Base-by-base conservation (phyloP, 53 echinoderm and acorn worm genomes). In the Stichopus horrens region DNA sequence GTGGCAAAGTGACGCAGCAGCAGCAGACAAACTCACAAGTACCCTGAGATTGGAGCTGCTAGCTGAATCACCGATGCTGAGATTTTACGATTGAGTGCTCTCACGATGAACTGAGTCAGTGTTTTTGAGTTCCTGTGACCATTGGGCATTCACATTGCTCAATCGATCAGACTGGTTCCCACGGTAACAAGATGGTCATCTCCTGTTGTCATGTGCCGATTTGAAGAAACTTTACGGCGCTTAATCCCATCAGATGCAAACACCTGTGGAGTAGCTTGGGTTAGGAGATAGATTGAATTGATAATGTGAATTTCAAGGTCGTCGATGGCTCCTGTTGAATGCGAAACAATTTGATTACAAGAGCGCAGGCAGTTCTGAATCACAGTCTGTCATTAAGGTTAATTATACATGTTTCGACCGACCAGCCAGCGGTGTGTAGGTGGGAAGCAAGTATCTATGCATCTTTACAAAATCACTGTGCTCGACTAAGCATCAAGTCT, bases 61-160 rank as follows among this genome's bases (percentile, higher is more conserved):
- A 5, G 6, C 71, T 71, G 71, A 71, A n/a, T 71, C 71, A 71
- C 71, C 71, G 71, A 71, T 71, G 71, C 63, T 20, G 19, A 16
- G 71, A 16, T 71, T 71, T 71, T 71, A 18, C 71, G 20, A 71
- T 4, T 20, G 18, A 71, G 71, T 71, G 55, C 81, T 81, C 57
- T 21, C 81, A 58, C 57, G 22, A 21, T 6, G 66, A 16, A 52
- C 85, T 85, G 85, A 85, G 58, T 85, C 85, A 85, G 65, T 85
- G 66, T 85, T 53, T 71, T 56, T 81, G 58, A 56, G 57, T 58
- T 65, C 68, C 85, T 63, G 85, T 68, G 85, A 85, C 63, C 63
- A 67, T 85, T 67, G 85, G 85, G 65, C 85, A 85, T 63, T 85
- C 85, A 85, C 52, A 85, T 85, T 85, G 85, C 37, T 85, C 85